Evolutionary conservation across 1,140 invertebrate genomes (phyloP), one percentile per base, ranked within the genome.

Genomic region (Idris sp.): DNA sequence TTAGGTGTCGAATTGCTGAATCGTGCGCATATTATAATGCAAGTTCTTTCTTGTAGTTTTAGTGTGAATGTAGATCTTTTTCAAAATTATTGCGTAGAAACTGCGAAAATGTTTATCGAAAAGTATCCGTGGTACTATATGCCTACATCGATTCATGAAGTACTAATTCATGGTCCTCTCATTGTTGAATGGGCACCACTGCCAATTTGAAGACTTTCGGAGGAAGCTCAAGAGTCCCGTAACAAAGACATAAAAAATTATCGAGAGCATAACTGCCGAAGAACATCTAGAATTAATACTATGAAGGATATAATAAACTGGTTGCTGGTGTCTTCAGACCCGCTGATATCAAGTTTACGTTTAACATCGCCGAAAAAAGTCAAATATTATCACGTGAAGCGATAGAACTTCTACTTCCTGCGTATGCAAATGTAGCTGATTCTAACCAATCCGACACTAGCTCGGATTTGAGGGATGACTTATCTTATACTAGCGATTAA

Each of bases 11-110:
- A 62, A 48, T 56, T 82, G 18, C 74, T 86, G 9, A 62, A 61
- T 22, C 68, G 77, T 48, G 76, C 81, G 38, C 43, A 61, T 38
- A 71, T 74, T 43, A 74, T 83, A 61, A 72, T 80, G 49, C 71
- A 80, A 76, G 76, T 76, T 35, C 41, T 81, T n/a, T 59, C 72
- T 22, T 54, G 69, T 25, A 33, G 61, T 31, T 56, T 31, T 43
- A 56, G 13, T 22, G 49, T 72, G 4, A 54, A 71, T 64, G 38
- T 67, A 36, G 14, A 3, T n/a, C 4, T 38, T 36, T 61, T 30
- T 11, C 0, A 46, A 15, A 0, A 36, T 9, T 61, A 61, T 30
- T 61, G 58, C 26, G 0, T 22, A 19, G 25, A 67, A 10, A 56
- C 48, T 48, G 49, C 49, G 4, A 22, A 48, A 26, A 30, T 56